Conservation (phyloP, 2,113 vertebrate species). For the Chelonoidis abingdonii region DNA sequence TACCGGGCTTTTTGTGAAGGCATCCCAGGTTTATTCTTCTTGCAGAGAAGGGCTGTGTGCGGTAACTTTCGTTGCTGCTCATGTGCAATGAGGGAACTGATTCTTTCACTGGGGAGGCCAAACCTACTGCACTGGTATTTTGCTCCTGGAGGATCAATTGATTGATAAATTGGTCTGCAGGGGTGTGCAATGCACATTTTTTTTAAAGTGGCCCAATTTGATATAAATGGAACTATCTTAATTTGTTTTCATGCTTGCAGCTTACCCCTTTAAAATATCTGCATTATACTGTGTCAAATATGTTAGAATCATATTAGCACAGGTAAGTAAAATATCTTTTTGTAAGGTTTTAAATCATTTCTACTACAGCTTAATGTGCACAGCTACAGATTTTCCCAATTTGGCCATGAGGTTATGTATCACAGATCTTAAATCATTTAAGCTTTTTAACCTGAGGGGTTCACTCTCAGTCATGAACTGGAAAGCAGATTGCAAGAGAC, state of each 20-base stretch:
- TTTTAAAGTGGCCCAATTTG: conserved; percentile 40
- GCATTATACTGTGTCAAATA: conserved; percentile 53
- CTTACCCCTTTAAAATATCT: conserved; percentile 20
- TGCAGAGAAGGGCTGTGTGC: fast-evolving
- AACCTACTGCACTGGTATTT: neutral
- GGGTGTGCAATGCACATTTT: neutral
- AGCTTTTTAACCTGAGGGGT: conserved; percentile 65
- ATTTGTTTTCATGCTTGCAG: conserved; percentile 41
- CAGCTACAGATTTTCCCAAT: conserved; percentile 61
- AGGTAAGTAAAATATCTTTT: conserved; percentile 59
- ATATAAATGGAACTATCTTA: conserved; percentile 23
- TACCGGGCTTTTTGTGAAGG: neutral
- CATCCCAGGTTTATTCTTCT: neutral
- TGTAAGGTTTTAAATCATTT: conserved; percentile 47
- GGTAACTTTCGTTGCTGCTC: no score
- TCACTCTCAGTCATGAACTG: conserved; percentile 55
- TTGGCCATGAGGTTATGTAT: conserved; percentile 52
- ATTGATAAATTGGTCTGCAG: neutral
- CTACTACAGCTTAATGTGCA: conserved; percentile 56
- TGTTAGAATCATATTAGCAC: conserved; percentile 59
- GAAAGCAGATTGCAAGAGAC: conserved; percentile 53
- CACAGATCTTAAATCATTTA: conserved; percentile 53
- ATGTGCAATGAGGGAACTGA: neutral
- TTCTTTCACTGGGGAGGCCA: neutral
- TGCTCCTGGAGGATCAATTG: neutral